Percentiles rank a stretch among this genome's conserved stretches.
These are phyloP conservation scores for Corythucha ciliata DNA, from an alignment of 2,888 invertebrate genomes.

Conservation along the genomic window DNA sequence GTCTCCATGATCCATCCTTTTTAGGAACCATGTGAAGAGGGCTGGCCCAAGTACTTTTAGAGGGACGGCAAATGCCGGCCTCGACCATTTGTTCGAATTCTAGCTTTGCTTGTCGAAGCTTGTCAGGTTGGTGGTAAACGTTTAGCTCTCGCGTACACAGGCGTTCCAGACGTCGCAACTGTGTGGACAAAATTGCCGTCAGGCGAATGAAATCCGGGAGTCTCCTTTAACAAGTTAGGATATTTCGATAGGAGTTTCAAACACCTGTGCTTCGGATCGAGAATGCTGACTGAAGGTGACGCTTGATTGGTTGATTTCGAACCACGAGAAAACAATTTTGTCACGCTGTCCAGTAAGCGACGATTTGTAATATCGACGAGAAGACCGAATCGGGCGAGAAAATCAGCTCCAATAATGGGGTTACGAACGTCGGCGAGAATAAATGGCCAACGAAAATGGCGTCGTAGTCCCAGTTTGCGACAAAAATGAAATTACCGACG, in stretches of 20 bases:
- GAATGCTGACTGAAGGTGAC: background rate
- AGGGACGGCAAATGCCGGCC: constrained; percentile 26
- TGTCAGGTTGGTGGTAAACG: constrained; percentile 28
- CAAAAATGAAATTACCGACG: too few relatives aligned
- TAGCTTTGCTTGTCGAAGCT: constrained; percentile 27
- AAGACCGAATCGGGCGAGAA: background rate
- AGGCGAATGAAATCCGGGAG: background rate
- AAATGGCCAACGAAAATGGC: constrained; percentile 1
- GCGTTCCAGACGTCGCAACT: constrained; percentile 26
- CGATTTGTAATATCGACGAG: background rate
- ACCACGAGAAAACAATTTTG: background rate
- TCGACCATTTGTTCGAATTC: constrained; percentile 32
- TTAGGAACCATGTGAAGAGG: constrained; percentile 35
- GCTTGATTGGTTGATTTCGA: background rate
- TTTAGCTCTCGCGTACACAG: constrained; percentile 30
- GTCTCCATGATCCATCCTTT: constrained; percentile 32
- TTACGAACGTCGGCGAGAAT: background rate
- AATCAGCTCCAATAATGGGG: constrained; percentile 4
- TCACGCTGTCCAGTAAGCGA: background rate
- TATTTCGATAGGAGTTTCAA: background rate
- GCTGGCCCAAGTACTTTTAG: constrained; percentile 33
- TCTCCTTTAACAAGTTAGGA: constrained; percentile 7
- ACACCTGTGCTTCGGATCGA: too few relatives aligned
- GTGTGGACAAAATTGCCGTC: background rate
- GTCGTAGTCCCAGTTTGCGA: background rate